Percentiles rank a stretch among this genome's conserved stretches.
phyloP scores from a whole-genome alignment of 2,888 invertebrate species.

The Ornithoptera alexandrae region DNA sequence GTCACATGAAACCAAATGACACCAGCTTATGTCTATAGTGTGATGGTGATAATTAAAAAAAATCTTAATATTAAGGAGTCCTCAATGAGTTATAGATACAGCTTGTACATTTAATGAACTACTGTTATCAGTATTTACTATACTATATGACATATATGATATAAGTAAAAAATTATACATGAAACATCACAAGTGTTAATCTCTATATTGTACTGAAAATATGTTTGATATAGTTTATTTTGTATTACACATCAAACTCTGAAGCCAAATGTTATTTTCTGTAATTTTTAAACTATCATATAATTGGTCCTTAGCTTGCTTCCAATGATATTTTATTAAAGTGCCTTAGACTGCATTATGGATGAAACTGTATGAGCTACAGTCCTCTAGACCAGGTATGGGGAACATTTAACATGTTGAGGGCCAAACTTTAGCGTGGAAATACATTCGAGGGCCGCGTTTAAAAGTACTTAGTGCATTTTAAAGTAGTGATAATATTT shows the following conservation, averaged over 20 bases:
- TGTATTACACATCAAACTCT: no score
- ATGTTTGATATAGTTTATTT: no score
- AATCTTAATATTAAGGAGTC: constrained; percentile 1
- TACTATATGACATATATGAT: constrained; percentile 15
- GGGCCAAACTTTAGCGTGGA: no score
- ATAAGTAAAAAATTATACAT: constrained; percentile 8
- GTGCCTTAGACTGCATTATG: constrained; percentile 25
- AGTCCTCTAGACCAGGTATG: neutral
- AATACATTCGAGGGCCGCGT: no score
- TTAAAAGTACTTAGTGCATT: no score
- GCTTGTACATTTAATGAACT: constrained; percentile 11
- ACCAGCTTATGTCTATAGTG: no score
- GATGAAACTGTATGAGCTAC: constrained; percentile 1
- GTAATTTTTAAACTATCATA: neutral
- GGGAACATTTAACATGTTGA: no score
- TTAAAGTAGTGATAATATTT: no score
- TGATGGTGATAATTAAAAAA: no score
- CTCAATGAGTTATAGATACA: constrained; percentile 17
- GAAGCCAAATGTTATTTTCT: no score
- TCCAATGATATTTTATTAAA: constrained; percentile 9
- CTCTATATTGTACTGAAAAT: neutral
- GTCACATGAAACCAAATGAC: no score
- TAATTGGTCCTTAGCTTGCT: neutral
- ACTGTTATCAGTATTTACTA: constrained; percentile 26
- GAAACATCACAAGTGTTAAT: constrained; percentile 1